Conservation (phyloP, 2,797 vertebrate genomes). For the Discoglossus pictus region DNA sequence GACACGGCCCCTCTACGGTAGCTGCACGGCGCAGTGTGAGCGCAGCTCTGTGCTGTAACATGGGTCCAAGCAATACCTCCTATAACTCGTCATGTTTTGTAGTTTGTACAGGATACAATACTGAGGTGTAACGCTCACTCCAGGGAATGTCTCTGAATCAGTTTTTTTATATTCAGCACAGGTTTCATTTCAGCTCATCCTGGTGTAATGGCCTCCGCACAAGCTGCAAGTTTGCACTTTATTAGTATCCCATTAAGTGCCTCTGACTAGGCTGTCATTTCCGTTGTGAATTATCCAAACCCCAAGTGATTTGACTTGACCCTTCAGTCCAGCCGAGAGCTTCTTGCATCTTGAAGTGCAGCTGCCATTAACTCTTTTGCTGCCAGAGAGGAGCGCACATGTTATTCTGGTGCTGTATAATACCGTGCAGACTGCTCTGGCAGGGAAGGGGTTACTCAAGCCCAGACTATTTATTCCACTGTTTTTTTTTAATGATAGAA, state of each 20-base stretch:
- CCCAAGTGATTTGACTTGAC: background rate
- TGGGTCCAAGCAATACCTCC: background rate
- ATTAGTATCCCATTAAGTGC: background rate
- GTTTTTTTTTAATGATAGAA: slow-evolving; percentile 26
- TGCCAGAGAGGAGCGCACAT: background rate
- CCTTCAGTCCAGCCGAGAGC: slow-evolving; percentile 4
- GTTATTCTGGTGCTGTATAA: background rate
- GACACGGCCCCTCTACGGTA: slow-evolving; percentile 3
- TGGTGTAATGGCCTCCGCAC: background rate
- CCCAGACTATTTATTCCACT: slow-evolving; percentile 48
- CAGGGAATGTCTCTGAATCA: no score
- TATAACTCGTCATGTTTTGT: no score
- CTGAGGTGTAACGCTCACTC: no score
- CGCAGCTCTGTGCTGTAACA: slow-evolving; percentile 3
- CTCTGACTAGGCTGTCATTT: background rate
- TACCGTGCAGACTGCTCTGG: background rate
- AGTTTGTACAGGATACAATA: no score
- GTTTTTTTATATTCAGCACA: no score
- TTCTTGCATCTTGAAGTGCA: slow-evolving; percentile 12
- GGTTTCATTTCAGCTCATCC: no score
- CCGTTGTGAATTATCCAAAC: background rate
- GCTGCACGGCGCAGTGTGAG: slow-evolving; percentile 12
- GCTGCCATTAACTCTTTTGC: slow-evolving; percentile 16
- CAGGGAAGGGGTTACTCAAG: slow-evolving; percentile 15
- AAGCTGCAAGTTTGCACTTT: background rate